These are phyloP conservation scores for Engraulis encrasicolus DNA, from an alignment of 2,113 vertebrate genomes.

Conservation along the genomic window DNA sequence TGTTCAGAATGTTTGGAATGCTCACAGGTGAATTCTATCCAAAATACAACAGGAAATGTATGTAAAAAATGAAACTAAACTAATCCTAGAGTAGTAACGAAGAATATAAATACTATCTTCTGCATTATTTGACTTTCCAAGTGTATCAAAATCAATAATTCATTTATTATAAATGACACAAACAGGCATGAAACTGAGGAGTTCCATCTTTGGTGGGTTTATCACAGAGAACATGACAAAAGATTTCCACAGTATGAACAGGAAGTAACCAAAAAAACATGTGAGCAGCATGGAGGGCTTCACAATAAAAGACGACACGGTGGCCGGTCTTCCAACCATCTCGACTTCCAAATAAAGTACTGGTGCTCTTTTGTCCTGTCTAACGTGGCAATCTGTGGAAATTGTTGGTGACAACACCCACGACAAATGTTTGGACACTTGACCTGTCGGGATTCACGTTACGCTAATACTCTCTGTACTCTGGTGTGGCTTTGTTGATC, in stretches of 20 bases:
- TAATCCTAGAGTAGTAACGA: too few species aligned
- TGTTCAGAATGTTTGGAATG: conserved; percentile 32
- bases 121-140: neutral
- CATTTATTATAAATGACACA: neutral
- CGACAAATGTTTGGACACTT: neutral
- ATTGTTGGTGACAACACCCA: neutral
- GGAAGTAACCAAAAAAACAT: neutral
- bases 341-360: conserved; percentile 20
- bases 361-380: neutral
- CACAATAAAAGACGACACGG: conserved; percentile 2
- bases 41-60: neutral
- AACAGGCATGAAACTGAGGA: conserved; percentile 6
- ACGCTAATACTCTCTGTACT: neutral
- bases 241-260: neutral
- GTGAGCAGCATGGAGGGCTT: neutral
- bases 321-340: conserved; percentile 21
- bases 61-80: neutral
- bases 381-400: neutral
- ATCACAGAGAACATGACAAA: neutral
- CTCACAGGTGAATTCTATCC: conserved; percentile 34
- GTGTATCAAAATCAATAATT: neutral
- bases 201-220: conserved; percentile 16
- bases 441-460: neutral
- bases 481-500: neutral
- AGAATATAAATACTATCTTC: neutral